Evolutionary conservation across 2,113 vertebrate genomes (phyloP).

Genomic region (Scytalopus superciliaris): DNA sequence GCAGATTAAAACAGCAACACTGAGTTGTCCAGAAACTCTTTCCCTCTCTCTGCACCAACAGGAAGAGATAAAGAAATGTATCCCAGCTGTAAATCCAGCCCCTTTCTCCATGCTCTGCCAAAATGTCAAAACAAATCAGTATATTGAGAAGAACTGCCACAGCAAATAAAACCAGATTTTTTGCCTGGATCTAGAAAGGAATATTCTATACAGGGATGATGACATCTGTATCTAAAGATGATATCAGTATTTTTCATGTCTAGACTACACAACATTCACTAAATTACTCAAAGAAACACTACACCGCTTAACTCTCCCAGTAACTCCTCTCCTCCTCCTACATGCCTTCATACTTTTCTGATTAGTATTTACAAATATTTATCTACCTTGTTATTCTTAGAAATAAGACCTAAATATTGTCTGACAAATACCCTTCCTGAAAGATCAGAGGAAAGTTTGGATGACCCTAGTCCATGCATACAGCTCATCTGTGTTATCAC

Average conservation of each 20-base stretch:
- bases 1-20: not conserved
- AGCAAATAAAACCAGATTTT: not conserved
- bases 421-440: not conserved
- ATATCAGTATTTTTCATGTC: slow-evolving; percentile 24
- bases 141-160: not conserved
- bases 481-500: not conserved
- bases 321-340: not conserved
- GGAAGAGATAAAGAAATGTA: not conserved
- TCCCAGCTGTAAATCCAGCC: not conserved
- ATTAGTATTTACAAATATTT: not conserved
- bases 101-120: not conserved
- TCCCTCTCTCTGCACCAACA: not conserved
- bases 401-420: slow-evolving; percentile 9
- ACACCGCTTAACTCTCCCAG: not conserved
- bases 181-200: not conserved
- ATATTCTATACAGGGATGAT: not conserved
- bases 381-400: slow-evolving; percentile 27
- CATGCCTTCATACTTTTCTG: slow-evolving; percentile 10
- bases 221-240: not conserved
- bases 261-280: slow-evolving; percentile 28
- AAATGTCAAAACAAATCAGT: not conserved
- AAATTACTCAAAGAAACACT: slow-evolving; percentile 49
- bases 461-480: not conserved
- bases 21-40: not conserved
- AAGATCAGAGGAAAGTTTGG: not conserved